These are phyloP conservation scores for Eulemur coronatus DNA, from an alignment of 2,797 vertebrate genomes.

Conservation along the genomic window DNA sequence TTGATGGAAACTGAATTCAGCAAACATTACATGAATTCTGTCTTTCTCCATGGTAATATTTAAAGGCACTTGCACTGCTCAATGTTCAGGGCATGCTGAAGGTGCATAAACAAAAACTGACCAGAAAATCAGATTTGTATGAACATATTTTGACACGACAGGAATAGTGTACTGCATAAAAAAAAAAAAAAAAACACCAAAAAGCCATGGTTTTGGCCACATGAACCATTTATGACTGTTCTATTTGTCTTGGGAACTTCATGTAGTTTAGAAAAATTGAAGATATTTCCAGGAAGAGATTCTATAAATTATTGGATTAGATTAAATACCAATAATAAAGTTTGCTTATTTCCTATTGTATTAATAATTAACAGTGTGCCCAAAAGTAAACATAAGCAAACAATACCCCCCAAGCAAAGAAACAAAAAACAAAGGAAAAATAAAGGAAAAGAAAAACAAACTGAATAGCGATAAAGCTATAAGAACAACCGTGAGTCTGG, in stretches of 20 bases:
- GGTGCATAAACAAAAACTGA: neutral
- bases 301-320: neutral
- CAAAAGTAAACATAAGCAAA: neutral
- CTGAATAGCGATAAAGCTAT: neutral
- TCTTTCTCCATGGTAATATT: neutral
- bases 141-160: neutral
- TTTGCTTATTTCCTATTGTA: neutral
- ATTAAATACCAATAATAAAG: neutral
- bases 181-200: neutral
- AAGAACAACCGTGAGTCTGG: neutral
- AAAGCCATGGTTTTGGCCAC: fast-evolving
- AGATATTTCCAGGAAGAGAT: neutral
- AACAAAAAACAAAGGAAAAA: neutral
- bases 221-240: neutral
- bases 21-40: neutral
- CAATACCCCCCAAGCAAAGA: neutral
- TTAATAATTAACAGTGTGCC: neutral
- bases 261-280: neutral
- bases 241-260: neutral
- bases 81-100: neutral
- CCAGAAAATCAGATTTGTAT: neutral
- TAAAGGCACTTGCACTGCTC: neutral
- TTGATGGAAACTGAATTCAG: neutral
- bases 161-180: neutral
- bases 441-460: neutral